phyloP scores from a whole-genome alignment of 2,888 invertebrate species.

The Parnassius orleans region DNA sequence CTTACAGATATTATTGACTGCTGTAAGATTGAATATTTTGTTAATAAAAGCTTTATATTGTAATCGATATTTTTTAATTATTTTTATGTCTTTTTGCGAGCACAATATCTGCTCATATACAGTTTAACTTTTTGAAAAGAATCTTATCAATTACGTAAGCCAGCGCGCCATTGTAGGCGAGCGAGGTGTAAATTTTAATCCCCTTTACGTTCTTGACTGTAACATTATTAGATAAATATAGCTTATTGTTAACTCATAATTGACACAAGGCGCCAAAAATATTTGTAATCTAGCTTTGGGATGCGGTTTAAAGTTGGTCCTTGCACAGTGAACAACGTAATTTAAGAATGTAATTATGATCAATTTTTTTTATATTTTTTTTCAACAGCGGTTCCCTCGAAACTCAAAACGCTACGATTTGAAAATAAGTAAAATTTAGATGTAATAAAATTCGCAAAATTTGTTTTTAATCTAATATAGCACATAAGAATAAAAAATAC shows the following conservation, averaged over 20 bases:
- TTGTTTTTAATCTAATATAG: too few relatives aligned
- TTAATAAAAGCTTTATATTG: too few relatives aligned
- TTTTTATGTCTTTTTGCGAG: not conserved
- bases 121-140: constrained; percentile 3
- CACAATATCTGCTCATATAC: constrained; percentile 1
- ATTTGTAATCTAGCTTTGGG: not conserved
- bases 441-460: too few relatives aligned
- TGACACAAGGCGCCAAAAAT: constrained; percentile 42
- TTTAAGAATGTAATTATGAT: too few relatives aligned
- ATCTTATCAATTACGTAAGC: constrained; percentile 35
- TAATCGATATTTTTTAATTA: not conserved
- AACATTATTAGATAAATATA: constrained; percentile 30
- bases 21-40: too few relatives aligned
- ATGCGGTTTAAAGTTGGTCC: not conserved
- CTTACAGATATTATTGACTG: too few relatives aligned
- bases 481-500: too few relatives aligned
- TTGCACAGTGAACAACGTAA: too few relatives aligned
- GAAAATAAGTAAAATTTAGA: too few relatives aligned
- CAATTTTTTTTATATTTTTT: too few relatives aligned
- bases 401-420: too few relatives aligned
- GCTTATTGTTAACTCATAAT: constrained; percentile 34
- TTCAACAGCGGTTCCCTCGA: too few relatives aligned
- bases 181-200: constrained; percentile 61
- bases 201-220: constrained; percentile 42
- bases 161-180: constrained; percentile 35